phyloP scores from a whole-genome alignment of 2,888 invertebrate species.

The Sussaba pulchella region DNA sequence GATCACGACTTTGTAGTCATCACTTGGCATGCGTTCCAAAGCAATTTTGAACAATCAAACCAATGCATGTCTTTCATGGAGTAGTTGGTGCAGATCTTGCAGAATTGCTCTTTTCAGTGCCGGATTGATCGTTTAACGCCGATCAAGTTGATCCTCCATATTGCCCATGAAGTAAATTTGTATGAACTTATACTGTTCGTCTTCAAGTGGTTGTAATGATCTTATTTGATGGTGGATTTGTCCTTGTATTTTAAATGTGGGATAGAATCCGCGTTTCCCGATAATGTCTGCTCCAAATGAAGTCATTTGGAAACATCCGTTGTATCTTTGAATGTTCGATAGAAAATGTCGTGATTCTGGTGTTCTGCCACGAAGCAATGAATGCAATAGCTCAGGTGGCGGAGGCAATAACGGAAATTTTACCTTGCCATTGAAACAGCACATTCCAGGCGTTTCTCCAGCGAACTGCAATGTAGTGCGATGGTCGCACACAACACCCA shows the following conservation, averaged over 20 bases:
- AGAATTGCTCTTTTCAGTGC: constrained; percentile 44
- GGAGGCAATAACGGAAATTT: constrained; percentile 46
- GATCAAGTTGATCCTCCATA: constrained; percentile 62
- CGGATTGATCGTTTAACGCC: constrained; percentile 36
- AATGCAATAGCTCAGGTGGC: constrained; percentile 50
- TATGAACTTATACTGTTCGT: constrained; percentile 53
- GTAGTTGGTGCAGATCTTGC: constrained; percentile 49
- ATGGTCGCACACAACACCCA: no score
- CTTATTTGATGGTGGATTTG: constrained; percentile 69
- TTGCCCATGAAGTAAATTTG: constrained; percentile 75
- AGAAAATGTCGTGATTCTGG: constrained; percentile 66
- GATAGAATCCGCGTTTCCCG: constrained; percentile 43
- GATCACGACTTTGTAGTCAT: constrained; percentile 73
- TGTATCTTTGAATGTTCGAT: constrained; percentile 66
- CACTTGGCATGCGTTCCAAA: constrained; percentile 69
- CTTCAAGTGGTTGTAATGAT: constrained; percentile 60
- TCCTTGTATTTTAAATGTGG: constrained; percentile 66
- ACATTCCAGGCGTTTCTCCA: constrained; percentile 3
- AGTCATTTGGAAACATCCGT: constrained; percentile 70
- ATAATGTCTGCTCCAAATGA: constrained; percentile 58
- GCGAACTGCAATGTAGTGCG: not conserved
- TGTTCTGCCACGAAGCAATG: not conserved
- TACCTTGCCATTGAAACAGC: constrained; percentile 54
- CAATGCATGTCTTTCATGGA: constrained; percentile 47
- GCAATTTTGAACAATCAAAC: constrained; percentile 47